A percentile compares a stretch with the other conserved stretches of the same genome.
phyloP scores from a whole-genome alignment of 2,797 vertebrate species.

The Peromyscus aztecus region DNA sequence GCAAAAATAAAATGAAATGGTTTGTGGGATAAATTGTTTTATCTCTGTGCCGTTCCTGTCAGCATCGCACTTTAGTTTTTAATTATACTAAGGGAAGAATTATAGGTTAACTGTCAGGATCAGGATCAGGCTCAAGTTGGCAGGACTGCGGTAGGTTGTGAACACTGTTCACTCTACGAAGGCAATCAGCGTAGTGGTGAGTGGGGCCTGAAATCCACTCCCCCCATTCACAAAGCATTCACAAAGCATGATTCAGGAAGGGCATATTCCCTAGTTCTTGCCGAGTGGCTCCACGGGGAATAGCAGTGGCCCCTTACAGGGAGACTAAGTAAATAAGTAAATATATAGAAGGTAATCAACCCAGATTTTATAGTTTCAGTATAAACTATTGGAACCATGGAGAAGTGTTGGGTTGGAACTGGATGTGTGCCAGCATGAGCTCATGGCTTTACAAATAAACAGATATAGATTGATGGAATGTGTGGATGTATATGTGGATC shows the following conservation, averaged over 20 bases:
- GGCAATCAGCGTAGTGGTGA: background rate
- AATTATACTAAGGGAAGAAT: slow-evolving; percentile 64
- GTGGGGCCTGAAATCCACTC: background rate
- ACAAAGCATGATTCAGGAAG: slow-evolving; percentile 7
- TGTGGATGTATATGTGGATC: background rate
- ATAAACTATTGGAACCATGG: background rate
- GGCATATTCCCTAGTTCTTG: background rate
- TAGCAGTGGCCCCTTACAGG: background rate
- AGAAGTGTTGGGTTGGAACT: background rate
- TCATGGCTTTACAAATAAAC: background rate
- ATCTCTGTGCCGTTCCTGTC: slow-evolving; percentile 56
- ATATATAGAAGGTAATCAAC: background rate
- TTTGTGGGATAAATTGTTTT: slow-evolving; percentile 59
- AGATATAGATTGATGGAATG: background rate
- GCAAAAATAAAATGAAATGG: slow-evolving; percentile 71
- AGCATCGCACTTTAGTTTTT: slow-evolving; percentile 50
- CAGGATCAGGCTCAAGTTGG: background rate
- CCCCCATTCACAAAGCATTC: background rate
- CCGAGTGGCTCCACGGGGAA: background rate
- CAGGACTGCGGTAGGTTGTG: background rate
- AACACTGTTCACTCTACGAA: background rate
- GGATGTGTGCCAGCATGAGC: background rate
- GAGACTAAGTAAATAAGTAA: background rate
- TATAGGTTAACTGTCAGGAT: slow-evolving; percentile 36
- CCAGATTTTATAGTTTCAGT: slow-evolving; percentile 16